Base-by-base conservation (phyloP, 1,140 invertebrate species). In the Drosophila sp. region DNA sequence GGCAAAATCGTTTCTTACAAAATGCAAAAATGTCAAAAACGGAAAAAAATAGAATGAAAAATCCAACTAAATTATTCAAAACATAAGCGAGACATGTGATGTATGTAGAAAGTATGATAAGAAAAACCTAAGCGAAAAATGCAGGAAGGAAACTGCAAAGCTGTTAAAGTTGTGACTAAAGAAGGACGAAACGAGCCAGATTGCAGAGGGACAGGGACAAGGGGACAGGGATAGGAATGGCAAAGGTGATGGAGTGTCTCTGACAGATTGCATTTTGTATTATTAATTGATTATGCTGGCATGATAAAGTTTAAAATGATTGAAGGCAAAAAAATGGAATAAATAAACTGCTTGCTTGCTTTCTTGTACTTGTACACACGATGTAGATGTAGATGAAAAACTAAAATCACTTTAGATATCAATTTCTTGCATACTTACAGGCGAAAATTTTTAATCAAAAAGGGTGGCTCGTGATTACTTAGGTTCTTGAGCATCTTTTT, bases 21-120 rank as follows among this genome's bases (percentile, higher is more conserved):
- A 80, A 85, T 84, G 77, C 50, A 78, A 77, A 84, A 83, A 73
- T 61, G 33, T 23, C 57, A 30, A 32, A 57, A 72, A 66, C 23
- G 62, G 58, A 68, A 41, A 54, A 27, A 38, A 29, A 29, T 11
- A 6, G 17, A n/a, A 29, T 35, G 38, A 61, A 55, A 71, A 61
- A 77, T 35, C 33, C 64, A 25, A 40, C 65, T 81, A 81, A 85
- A 86, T 85, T 85, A 85, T 85, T 85, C 82, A 85, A 79, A 86
- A 86, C 82, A 85, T 79, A 85, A 81, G 80, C 80, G 78, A 79
- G 75, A 68, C 58, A 72, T 86, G 38, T 62, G 82, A 86, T 81
- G 65, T 79, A 72, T 72, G 62, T 65, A 63, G 47, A 29, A 33
- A 55, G 65, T 79, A 72, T 72, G 62, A 67, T 66, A 58, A 29